Evolutionary conservation across 92 coral and sea anemone species (phyloP), one percentile per base, ranked within the genome.

Genomic region (Epizoanthus scotinus): DNA sequence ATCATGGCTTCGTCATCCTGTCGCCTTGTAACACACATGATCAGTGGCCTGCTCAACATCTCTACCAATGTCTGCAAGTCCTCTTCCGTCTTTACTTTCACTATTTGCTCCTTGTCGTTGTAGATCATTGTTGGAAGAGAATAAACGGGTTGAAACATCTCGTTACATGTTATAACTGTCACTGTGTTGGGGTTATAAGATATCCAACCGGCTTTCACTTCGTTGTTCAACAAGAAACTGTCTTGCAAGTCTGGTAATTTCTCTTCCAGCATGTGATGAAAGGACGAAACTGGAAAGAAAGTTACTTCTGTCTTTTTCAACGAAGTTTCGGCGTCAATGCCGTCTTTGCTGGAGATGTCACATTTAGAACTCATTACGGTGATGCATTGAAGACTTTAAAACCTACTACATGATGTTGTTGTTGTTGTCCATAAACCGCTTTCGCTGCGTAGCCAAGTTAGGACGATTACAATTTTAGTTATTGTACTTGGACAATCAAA

Each of bases 11-110:
- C 61, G 36, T 78, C 84, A 17, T 77, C 70, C 49, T 84, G 84
- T 26, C 88, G 79, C 62, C 88, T 55, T 0, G 88, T 84, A 4
- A 59, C 88, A 36, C 84, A 84, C 78, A 84, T 55, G 13, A 84
- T n/a, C 2, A 67, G 58, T 15, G 84, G 88, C 25, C 59, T 78
- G 3, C 50, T 68, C 50, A 84, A 28, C 70, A 84, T 55, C 2
- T 70, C 29, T 31, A 55, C 44, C 53, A 84, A 14, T 7, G 14
- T 31, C 29, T 56, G 56, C 42, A 50, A 59, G 59, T 84, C 84
- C 7, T 27, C 53, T 12, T 78, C 38, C 6, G 69, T 78, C 5
- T 69, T 24, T 27, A 84, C 56, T 47, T 78, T 84, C 42, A 84
- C 29, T 8, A 74, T 78, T 27, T 84, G 84, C 14, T 78, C 71